Evolutionary conservation across 2,797 vertebrate genomes (phyloP).

Genomic region (Gallirallus australis): DNA sequence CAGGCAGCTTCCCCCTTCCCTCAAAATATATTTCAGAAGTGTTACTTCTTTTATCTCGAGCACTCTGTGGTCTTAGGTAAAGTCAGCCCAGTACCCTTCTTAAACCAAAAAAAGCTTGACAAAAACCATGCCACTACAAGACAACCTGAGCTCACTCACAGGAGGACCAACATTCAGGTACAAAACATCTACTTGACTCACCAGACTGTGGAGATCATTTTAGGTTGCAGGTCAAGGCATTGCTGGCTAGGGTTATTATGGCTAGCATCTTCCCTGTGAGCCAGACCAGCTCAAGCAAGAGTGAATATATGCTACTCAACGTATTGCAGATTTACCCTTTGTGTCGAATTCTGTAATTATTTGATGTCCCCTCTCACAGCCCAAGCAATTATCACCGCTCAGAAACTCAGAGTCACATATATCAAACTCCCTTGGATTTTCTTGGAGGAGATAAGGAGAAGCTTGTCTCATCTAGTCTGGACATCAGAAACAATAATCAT

Average conservation of each 20-base stretch:
- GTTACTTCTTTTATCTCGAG: not conserved
- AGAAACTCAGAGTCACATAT: not conserved
- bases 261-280: not conserved
- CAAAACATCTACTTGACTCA: not conserved
- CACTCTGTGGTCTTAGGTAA: not conserved
- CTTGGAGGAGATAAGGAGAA: not conserved
- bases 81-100: not conserved
- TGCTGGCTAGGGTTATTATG: not conserved
- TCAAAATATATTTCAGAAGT: not conserved
- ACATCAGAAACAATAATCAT: not conserved
- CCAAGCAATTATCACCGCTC: not conserved
- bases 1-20: not conserved
- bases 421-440: not conserved
- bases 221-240: not conserved
- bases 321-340: not conserved
- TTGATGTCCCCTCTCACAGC: not conserved
- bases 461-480: not conserved
- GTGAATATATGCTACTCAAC: not conserved
- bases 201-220: not conserved
- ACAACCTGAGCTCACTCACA: not conserved
- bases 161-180: not conserved
- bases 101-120: not conserved
- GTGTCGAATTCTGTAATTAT: not conserved
- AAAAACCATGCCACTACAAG: not conserved
- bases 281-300: not conserved